Evolutionary conservation across 2,113 vertebrate species (phyloP), one percentile per base, ranked within the genome.

Genomic region (Pollimyrus isidori): DNA sequence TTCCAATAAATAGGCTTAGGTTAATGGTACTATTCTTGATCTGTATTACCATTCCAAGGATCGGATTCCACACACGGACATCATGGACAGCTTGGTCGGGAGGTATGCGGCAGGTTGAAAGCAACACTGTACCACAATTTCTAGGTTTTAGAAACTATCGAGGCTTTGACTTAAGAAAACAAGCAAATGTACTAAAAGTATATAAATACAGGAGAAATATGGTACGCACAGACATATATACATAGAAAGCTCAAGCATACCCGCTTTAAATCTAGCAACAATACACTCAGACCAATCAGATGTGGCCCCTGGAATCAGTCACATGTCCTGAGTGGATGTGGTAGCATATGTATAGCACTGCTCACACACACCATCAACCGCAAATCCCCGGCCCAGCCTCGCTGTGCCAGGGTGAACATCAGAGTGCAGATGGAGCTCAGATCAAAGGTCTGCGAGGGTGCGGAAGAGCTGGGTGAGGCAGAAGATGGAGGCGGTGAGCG

Each of bases 391-490:
- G 48, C 0, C 26, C 49, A 45, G 7, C 53, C 15, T 9, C 56
- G 10, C 53, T 21, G 11, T 7, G 58, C 19, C 58, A 10, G 56
- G 42, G 39, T 19, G 23, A 5, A 49, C 58, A n/a, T 69, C 10
- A 19, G 39, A 83, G 80, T 23, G n/a, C 80, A n/a, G 80, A 83
- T 42, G 35, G 21, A 49, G 23, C 87, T 84, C 45, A 76, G 58
- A 3, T 98, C 95, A 98, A 87, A 97, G 92, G 80, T 95, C 94
- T 0, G 96, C 94, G 21, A 97, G 94, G 0, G 95, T 97, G 91
- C 96, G 96, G 93, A 98, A 97, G 62, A 97, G 96, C 94, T 99
- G 98, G 49, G 97, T 97, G 91, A 99, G 96, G 92, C 97, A 98
- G 93, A 98, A 97, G 88, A 97, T 95, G 0, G 97, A 97, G 45